Evolutionary conservation across 2,113 vertebrate species (phyloP).

Genomic region (Nesospiza acunhae): DNA sequence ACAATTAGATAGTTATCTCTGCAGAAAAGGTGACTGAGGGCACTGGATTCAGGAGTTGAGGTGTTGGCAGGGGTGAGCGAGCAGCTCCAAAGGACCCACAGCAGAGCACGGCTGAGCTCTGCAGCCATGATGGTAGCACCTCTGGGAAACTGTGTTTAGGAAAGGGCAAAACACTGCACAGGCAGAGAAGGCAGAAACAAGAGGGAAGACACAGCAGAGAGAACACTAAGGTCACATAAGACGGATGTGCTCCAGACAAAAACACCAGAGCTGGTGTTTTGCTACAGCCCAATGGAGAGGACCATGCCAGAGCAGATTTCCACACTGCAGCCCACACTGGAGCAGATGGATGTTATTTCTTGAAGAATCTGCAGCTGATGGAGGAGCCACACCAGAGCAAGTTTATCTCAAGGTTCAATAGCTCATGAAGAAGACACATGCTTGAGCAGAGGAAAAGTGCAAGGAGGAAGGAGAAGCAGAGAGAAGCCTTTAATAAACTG

Average conservation of each 20-base stretch:
- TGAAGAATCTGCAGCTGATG: neutral
- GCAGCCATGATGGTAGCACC: neutral
- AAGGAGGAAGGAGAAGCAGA: neutral
- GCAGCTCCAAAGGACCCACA: neutral
- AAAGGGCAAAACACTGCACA: neutral
- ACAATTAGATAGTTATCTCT: neutral
- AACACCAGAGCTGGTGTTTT: neutral
- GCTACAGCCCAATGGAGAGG: neutral
- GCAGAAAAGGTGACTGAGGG: neutral
- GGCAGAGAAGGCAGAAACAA: neutral
- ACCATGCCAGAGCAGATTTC: neutral
- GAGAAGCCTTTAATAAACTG: neutral
- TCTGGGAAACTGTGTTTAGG: neutral
- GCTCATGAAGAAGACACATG: neutral
- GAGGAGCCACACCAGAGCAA: neutral
- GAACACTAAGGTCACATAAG: neutral
- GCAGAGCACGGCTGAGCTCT: neutral
- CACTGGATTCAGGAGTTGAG: neutral
- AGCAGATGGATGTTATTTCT: neutral
- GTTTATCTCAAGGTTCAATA: neutral
- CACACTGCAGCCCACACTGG: neutral
- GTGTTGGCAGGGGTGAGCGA: rapidly evolving
- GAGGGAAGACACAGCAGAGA: neutral
- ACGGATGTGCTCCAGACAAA: neutral
- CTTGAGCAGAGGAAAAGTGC: neutral